Base-by-base conservation (phyloP, 1,140 invertebrate genomes). In the Drosophila ambigua region DNA sequence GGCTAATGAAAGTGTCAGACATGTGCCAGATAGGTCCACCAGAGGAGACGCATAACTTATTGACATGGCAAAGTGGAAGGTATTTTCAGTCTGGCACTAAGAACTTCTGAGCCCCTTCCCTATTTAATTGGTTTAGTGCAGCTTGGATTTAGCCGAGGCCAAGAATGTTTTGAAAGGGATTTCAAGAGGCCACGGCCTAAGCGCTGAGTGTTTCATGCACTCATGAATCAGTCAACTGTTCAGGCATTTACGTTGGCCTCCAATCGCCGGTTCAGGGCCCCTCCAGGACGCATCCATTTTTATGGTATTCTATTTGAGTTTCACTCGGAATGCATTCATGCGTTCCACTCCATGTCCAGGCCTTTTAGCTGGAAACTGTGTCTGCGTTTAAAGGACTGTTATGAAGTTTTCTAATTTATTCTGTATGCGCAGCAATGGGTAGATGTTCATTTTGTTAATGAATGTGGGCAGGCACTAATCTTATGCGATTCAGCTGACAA, bases 191-290 rank as follows among this genome's bases (percentile, higher is more conserved):
- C 43, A 43, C 7, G 44, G 46, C 24, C 4, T 6, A 51, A 28
- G 44, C 55, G 61, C 58, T 26, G 50, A 79, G 65, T 55, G 46
- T 72, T 51, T 64, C 41, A 75, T 61, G 31, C 31, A 54, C 79
- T 75, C 48, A 50, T 60, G 51, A 72, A 62, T 72, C 80, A 78
- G 71, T 59, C 62, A 75, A 20, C 79, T 72, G 63, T 83, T 79
- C 65, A 54, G 24, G 60, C 75, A 41, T 75, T 83, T 77, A 71
- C 64, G 73, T 83, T 79, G 61, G 43, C 41, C 39, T 39, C 9
- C 11, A 39, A 3, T 39, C 11, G 4, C 35, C 35, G 11, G 13
- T 39, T 43, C 60, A 35, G 35, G 41, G 53, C 52, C 77, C 85
- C 81, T 85, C 44, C 52, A 60, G 54, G 43, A 28, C 39, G 76